These are phyloP conservation scores for Troides helena DNA, from an alignment of 2,888 invertebrate genomes.

Conservation along the genomic window DNA sequence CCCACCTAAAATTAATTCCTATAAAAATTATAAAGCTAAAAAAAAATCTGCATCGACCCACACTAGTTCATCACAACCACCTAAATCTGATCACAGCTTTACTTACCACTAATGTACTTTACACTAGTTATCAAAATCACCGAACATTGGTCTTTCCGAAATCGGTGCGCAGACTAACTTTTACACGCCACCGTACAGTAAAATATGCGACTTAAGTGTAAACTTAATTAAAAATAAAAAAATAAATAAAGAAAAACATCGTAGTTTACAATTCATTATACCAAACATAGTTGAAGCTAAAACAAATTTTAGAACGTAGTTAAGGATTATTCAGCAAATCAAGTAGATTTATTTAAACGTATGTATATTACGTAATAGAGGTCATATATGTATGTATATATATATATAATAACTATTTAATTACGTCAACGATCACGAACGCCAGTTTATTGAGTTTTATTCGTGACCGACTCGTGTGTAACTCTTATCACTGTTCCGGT, in stretches of 20 bases:
- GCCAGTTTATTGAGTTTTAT: background rate
- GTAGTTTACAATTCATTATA: background rate
- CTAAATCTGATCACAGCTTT: constrained; percentile 74
- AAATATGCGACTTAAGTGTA: background rate
- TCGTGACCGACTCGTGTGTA: background rate
- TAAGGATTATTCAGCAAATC: background rate
- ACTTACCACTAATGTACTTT: constrained; percentile 55
- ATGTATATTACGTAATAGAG: no score
- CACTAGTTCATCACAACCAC: constrained; percentile 71
- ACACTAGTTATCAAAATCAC: constrained; percentile 37
- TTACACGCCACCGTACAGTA: background rate
- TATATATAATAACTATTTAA: no score
- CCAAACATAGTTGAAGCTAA: background rate
- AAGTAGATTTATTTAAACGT: no score
- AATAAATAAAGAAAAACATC: constrained; percentile 17
- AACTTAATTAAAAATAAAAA: constrained; percentile 3
- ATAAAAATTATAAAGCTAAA: constrained; percentile 44
- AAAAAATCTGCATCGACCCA: constrained; percentile 60
- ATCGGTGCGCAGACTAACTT: constrained; percentile 5
- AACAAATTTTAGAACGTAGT: background rate
- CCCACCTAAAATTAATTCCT: constrained; percentile 48
- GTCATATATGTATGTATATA: no score
- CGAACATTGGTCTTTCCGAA: constrained; percentile 6
- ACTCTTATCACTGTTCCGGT: background rate
- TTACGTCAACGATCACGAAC: background rate